These are phyloP conservation scores for Amphipyra tragopoginis DNA, from an alignment of 2,888 invertebrate species.

Conservation along the genomic window DNA sequence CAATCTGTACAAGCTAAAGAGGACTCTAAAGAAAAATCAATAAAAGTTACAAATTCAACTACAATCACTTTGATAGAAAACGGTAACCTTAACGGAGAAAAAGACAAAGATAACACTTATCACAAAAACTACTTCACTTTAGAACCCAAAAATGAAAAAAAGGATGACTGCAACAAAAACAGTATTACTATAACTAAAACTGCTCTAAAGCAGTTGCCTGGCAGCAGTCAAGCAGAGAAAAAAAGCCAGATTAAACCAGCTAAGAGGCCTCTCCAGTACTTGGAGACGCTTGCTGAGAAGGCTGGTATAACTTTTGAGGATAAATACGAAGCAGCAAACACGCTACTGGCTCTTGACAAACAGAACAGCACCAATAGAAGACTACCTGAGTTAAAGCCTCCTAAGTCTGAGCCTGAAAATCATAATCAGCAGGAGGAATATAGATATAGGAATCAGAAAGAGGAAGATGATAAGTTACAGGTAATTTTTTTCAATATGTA, in stretches of 20 bases:
- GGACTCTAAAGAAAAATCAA: constrained; percentile 81
- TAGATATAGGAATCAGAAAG: constrained; percentile 83
- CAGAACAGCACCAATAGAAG: constrained; percentile 87
- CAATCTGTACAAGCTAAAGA: constrained; percentile 75
- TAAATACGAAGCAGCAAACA: constrained; percentile 93
- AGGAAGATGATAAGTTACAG: constrained; percentile 86
- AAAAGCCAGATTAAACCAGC: constrained; percentile 74
- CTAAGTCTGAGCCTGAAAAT: constrained; percentile 80
- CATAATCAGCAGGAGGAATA: constrained; percentile 79
- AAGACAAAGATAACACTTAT: constrained; percentile 81
- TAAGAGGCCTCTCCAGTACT: constrained; percentile 90
- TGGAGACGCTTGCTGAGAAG: constrained; percentile 93
- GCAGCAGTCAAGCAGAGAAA: constrained; percentile 74
- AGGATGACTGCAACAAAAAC: constrained; percentile 87
- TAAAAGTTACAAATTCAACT: constrained; percentile 85
- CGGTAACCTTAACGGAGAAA: constrained; percentile 76
- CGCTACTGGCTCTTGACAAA: constrained; percentile 91
- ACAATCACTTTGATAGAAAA: constrained; percentile 86
- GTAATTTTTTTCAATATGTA: constrained; percentile 53
- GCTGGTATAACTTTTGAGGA: constrained; percentile 94
- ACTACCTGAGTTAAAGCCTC: constrained; percentile 80
- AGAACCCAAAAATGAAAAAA: constrained; percentile 84
- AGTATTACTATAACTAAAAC: constrained; percentile 87
- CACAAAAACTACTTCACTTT: constrained; percentile 84
- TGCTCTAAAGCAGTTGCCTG: constrained; percentile 78